These are phyloP conservation scores for Poecile montanus DNA, from an alignment of 2,797 vertebrate genomes.

Conservation along the genomic window DNA sequence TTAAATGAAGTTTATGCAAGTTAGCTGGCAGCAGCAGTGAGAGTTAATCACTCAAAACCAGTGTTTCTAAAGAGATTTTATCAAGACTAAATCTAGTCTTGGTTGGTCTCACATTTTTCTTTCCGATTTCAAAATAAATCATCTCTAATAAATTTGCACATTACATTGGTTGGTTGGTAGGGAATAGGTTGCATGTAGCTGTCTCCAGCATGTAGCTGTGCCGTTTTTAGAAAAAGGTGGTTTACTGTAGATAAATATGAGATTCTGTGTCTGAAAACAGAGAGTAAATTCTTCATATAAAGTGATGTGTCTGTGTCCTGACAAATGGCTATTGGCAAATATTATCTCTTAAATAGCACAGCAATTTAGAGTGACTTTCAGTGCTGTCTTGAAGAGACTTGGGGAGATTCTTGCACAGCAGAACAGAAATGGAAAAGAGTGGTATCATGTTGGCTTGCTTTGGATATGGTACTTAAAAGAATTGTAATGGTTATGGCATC, in stretches of 20 bases:
- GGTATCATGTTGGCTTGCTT: neutral
- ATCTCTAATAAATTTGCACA: neutral
- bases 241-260: neutral
- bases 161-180: neutral
- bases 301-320: neutral
- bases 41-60: neutral
- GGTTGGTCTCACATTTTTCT: neutral
- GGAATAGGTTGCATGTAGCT: neutral
- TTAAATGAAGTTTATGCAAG: neutral
- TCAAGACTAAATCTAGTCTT: neutral
- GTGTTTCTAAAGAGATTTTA: neutral
- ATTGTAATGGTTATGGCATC: neutral
- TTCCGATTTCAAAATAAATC: neutral
- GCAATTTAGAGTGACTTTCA: neutral
- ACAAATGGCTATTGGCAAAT: neutral
- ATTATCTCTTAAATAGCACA: neutral
- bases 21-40: neutral
- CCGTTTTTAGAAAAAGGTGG: neutral
- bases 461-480: neutral
- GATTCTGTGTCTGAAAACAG: neutral
- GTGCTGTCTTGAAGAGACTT: neutral
- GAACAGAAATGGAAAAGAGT: neutral
- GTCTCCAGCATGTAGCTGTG: neutral
- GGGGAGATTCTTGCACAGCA: neutral
- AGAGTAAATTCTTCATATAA: neutral